These are phyloP conservation scores for Prochilodus magdalenae DNA, from an alignment of 2,113 vertebrate genomes.

Conservation along the genomic window DNA sequence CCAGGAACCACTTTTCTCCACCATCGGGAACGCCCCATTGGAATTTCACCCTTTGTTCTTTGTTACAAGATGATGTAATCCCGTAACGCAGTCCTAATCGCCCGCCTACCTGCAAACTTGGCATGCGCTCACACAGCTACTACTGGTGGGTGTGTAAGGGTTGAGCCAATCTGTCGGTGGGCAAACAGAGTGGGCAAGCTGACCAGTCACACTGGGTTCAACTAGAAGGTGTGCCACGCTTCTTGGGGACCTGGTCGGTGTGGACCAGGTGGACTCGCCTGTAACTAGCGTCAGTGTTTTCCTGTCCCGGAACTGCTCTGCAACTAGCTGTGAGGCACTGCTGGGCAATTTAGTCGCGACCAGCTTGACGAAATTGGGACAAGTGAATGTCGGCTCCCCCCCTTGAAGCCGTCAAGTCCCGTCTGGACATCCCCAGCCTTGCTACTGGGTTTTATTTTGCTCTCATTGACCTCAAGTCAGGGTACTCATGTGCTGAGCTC, in stretches of 20 bases:
- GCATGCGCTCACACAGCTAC: no score
- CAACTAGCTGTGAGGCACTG: conserved; percentile 59
- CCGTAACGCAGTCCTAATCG: no score
- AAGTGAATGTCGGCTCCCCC: conserved; percentile 68
- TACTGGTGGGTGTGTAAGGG: no score
- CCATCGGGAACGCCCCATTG: no score
- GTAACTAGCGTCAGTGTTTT: conserved; percentile 56
- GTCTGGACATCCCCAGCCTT: conserved; percentile 56
- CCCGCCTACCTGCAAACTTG: no score
- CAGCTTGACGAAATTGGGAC: conserved; percentile 61
- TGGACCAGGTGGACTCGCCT: conserved; percentile 54
- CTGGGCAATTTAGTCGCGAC: conserved; percentile 51
- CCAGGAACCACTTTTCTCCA: no score
- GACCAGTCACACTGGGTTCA: no score
- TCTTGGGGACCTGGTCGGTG: conserved; percentile 68
- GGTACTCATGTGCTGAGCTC: conserved; percentile 70
- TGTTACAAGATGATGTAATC: no score
- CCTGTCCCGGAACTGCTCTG: conserved; percentile 52
- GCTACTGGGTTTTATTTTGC: conserved; percentile 55
- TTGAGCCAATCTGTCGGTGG: no score
- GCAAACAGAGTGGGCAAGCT: no score
- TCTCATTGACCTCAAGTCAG: conserved; percentile 57
- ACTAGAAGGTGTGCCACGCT: no score
- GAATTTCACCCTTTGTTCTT: no score
- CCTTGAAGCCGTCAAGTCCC: conserved; percentile 64